A percentile compares a stretch with the other conserved stretches of the same genome.
These are phyloP conservation scores for Antheraea assamensis DNA, from an alignment of 2,888 invertebrate species.

Conservation along the genomic window DNA sequence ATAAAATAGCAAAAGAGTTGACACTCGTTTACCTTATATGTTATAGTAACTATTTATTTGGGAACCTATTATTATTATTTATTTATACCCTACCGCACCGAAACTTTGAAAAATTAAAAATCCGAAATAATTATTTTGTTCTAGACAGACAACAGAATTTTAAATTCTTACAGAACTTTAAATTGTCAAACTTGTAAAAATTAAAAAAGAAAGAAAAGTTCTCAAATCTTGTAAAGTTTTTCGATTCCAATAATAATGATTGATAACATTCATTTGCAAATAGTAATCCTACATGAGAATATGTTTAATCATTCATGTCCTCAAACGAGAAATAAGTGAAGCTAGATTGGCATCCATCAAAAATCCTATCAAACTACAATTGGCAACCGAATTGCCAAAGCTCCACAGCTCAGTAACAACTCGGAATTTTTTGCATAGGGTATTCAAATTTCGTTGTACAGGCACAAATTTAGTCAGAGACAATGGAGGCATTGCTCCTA, in stretches of 20 bases:
- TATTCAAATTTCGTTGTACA: slow-evolving; percentile 46
- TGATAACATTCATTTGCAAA: slow-evolving; percentile 11
- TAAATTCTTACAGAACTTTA: too few species aligned
- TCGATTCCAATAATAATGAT: slow-evolving; percentile 4
- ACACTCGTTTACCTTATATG: too few species aligned
- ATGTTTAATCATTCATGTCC: slow-evolving; percentile 20
- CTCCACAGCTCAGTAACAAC: slow-evolving; percentile 35
- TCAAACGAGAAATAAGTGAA: slow-evolving; percentile 33
- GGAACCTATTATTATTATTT: too few species aligned
- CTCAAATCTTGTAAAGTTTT: neutral
- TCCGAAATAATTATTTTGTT: too few species aligned
- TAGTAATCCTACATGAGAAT: slow-evolving; percentile 8
- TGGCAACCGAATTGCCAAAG: slow-evolving; percentile 42
- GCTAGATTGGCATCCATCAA: slow-evolving; percentile 60
- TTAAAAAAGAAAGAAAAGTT: neutral
- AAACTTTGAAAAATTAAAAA: too few species aligned
- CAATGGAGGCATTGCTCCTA: neutral
- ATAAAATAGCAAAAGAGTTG: too few species aligned
- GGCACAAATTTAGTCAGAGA: neutral
- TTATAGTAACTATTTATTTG: too few species aligned
- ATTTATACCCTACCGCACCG: too few species aligned
- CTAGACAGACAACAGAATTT: too few species aligned
- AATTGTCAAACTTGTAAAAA: too few species aligned
- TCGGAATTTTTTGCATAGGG: slow-evolving; percentile 58
- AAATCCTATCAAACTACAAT: slow-evolving; percentile 55